Base-by-base conservation (phyloP, 23 tunicate species). In the Halocynthia roretzi region DNA sequence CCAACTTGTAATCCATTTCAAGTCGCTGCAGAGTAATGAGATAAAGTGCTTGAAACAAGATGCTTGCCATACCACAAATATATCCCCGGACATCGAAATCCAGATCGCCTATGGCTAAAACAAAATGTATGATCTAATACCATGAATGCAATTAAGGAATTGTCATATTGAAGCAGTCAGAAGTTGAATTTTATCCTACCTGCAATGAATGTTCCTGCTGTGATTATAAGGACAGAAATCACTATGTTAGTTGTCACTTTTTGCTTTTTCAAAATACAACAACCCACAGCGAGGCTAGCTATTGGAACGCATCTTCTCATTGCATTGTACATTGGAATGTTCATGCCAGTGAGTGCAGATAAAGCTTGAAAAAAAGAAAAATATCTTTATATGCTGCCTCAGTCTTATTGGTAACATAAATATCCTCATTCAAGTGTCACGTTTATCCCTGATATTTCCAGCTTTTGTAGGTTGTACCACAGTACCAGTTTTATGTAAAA, bases 301-400 rank as follows among this genome's bases (percentile, higher is more conserved):
- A 94, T 61, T 56, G 98, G 98, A 15, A 82, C 73, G 77, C 98
- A 94, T 8, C 98, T 84, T 18, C 98, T 74, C 51, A 94, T 62
- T 6, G 98, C 94, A 64, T 75, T 78, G 83, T 94, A 94, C 98
- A 94, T 94, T 23, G 98, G 98, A 17, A 94, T 80, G 66, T 94
- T 94, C 95, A 94, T 87, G 14, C 98, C 98, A 57, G 60, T 84
- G 31, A 94, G 70, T 6, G 98, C 98, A 8, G 92, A 83, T 15
- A 94, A 54, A 40, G 98, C 98, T 93, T 17, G 49, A 87, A 83
- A 77, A 62, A 48, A 72, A 56, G 4, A 12, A 21, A 0, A 22
- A 51, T 18, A 72, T 11, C 19, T 72, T 72, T 0, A 49, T 14
- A 58, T 58, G 44, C 44, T 31, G 44, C 44, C 44, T 31, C 44